Conservation (phyloP, 2,888 invertebrate genomes). For the Orthonevra nobilis region DNA sequence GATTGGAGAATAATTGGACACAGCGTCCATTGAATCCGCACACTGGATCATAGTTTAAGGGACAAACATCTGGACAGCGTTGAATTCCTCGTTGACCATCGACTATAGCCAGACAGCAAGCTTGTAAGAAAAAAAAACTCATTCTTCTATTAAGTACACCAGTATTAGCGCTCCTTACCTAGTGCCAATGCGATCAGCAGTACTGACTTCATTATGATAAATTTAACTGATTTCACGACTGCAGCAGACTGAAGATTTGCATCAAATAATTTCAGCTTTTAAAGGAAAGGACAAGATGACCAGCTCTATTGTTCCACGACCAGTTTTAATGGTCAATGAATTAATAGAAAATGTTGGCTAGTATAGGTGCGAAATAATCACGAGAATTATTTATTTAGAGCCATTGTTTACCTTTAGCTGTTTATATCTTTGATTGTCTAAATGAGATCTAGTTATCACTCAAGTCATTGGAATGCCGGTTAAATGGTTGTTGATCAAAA, state of each 20-base stretch:
- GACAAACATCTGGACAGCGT: slow-evolving; percentile 27
- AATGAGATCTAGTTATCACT: no score
- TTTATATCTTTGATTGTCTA: no score
- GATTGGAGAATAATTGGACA: slow-evolving; percentile 25
- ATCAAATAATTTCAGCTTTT: no score
- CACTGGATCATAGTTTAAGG: slow-evolving; percentile 14
- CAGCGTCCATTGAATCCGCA: slow-evolving; percentile 42
- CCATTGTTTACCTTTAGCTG: no score
- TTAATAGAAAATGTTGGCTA: neutral
- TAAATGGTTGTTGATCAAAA: no score
- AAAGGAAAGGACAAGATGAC: no score
- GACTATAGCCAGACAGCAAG: neutral
- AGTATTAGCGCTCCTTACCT: neutral
- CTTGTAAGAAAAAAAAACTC: neutral
- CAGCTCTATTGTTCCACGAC: no score
- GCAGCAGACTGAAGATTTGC: neutral
- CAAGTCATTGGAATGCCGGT: no score
- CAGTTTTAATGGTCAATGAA: no score
- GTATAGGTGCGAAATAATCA: no score
- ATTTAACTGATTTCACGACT: neutral
- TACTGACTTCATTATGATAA: neutral
- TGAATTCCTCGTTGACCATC: neutral
- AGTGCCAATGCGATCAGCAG: slow-evolving; percentile 2
- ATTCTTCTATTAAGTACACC: neutral
- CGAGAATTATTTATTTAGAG: no score